Evolutionary conservation across 2,888 invertebrate species (phyloP).

Genomic region (Drosophila cyrtoloma): DNA sequence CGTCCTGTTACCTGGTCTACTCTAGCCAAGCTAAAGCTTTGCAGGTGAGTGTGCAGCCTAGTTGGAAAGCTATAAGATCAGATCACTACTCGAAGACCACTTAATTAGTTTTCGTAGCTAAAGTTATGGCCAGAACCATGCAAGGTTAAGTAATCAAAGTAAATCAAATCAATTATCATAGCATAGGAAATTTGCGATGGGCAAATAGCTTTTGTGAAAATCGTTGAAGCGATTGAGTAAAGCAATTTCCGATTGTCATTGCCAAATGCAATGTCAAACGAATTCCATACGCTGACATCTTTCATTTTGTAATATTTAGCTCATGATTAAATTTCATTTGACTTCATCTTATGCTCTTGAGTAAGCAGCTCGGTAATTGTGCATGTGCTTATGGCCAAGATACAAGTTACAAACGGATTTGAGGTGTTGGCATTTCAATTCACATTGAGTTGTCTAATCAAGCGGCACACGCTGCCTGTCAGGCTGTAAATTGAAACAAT

Average conservation of each 20-base stretch:
- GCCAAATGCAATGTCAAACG: conserved; percentile 31
- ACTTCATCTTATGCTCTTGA: conserved; percentile 5
- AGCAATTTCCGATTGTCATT: conserved; percentile 60
- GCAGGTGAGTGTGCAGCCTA: conserved; percentile 70
- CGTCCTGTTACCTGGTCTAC: conserved; percentile 72
- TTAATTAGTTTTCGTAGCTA: conserved; percentile 71
- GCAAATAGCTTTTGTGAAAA: conserved; percentile 10
- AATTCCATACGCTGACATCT: conserved; percentile 1
- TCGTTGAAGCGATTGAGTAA: background rate
- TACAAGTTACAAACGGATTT: conserved; percentile 69
- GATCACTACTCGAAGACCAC: conserved; percentile 35
- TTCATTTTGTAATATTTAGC: conserved; percentile 8
- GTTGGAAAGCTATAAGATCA: background rate
- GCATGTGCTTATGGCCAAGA: conserved; percentile 41
- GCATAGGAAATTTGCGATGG: background rate
- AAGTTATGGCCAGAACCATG: background rate
- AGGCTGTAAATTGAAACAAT: conserved; percentile 79
- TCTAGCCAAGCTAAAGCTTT: conserved; percentile 70
- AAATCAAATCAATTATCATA: conserved; percentile 9
- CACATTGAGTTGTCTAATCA: conserved; percentile 81
- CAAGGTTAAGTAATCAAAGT: background rate
- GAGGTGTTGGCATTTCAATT: conserved; percentile 79
- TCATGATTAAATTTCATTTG: conserved; percentile 28
- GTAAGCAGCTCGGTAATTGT: conserved; percentile 17
- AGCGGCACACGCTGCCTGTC: conserved; percentile 68